phyloP scores from a whole-genome alignment of 2,113 vertebrate genomes.

The Silurus asotus region DNA sequence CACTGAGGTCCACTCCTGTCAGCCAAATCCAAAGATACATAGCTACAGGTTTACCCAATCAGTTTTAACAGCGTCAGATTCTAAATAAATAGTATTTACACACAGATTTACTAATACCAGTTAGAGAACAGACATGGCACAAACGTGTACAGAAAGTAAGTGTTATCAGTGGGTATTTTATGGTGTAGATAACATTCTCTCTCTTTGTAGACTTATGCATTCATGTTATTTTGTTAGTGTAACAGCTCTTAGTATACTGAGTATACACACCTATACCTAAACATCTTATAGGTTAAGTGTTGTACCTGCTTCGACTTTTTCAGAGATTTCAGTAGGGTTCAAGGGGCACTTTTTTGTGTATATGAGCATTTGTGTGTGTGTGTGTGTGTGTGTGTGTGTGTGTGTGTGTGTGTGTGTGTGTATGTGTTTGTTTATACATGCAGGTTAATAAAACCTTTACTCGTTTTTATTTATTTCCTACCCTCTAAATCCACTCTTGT shows the following conservation, averaged over 20 bases:
- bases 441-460: neutral
- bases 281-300: neutral
- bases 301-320: neutral
- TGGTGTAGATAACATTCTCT: neutral
- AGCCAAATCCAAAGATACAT: neutral
- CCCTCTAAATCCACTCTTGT: neutral
- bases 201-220: neutral
- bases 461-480: neutral
- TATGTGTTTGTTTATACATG: too few relatives aligned
- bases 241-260: too few relatives aligned
- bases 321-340: neutral
- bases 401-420: neutral
- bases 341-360: neutral
- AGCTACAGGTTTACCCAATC: neutral
- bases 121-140: neutral
- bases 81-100: neutral
- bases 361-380: too few relatives aligned
- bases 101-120: neutral
- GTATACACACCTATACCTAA: conserved; percentile 3
- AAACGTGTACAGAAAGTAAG: neutral
- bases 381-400: neutral
- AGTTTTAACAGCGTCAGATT: neutral
- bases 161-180: neutral
- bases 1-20: neutral
- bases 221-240: neutral